phyloP scores from a whole-genome alignment of 2,888 invertebrate genomes.

The Noctua janthina region DNA sequence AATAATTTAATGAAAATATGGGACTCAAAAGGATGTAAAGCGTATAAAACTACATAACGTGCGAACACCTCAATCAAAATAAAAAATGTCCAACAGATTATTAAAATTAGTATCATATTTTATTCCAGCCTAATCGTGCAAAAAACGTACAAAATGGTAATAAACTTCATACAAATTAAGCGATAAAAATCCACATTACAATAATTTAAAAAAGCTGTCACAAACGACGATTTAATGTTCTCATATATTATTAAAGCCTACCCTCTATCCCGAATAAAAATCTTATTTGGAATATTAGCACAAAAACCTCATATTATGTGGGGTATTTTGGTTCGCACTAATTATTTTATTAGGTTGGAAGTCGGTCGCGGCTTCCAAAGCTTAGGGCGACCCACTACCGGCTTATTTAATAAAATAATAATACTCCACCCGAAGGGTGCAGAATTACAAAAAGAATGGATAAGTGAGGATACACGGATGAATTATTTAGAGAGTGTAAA shows the following conservation, averaged over 20 bases:
- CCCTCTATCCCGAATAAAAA: conserved; percentile 39
- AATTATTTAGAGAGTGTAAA: conserved; percentile 59
- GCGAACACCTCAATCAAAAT: conserved; percentile 3
- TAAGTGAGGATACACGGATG: conserved; percentile 45
- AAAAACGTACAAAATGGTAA: conserved; percentile 27
- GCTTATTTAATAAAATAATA: conserved; percentile 69
- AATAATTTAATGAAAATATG: background rate
- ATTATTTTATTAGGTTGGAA: conserved; percentile 67
- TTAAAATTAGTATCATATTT: conserved; percentile 32
- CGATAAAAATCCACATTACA: conserved; percentile 49
- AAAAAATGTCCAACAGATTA: conserved; percentile 10
- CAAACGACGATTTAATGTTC: conserved; percentile 40
- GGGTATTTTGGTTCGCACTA: conserved; percentile 47
- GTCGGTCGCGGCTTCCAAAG: conserved; percentile 56
- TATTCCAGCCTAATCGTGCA: conserved; percentile 21
- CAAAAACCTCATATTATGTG: conserved; percentile 47
- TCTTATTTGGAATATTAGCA: conserved; percentile 47
- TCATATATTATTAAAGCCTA: conserved; percentile 38
- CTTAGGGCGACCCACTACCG: conserved; percentile 45
- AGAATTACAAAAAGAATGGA: conserved; percentile 57
- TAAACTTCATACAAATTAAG: conserved; percentile 45
- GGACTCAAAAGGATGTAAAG: background rate
- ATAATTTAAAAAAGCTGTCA: conserved; percentile 38
- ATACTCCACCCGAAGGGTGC: conserved; percentile 59
- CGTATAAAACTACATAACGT: background rate